Evolutionary conservation across 2,113 vertebrate species (phyloP), one percentile per base, ranked within the genome.

Genomic region (Elachura formosa): DNA sequence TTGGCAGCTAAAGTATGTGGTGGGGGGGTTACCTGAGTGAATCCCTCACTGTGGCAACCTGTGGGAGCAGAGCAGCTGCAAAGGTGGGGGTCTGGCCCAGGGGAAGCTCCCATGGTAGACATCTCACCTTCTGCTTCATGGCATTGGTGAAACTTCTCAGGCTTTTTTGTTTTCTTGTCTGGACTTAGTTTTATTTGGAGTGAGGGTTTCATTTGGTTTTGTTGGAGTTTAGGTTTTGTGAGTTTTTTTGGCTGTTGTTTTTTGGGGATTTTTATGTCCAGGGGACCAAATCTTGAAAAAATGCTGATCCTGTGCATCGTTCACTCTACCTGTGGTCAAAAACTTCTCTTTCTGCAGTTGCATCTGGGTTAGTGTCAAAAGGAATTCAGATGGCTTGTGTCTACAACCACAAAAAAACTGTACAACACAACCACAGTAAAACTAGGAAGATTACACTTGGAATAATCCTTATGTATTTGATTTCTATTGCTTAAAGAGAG

Each of bases 41-140:
- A 7, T 3, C 4, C 3, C 26, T n/a, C 18, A 11, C 48, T 34
- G 73, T 5, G 29, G 31, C 43, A 23, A 41, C 38, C 4, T 17
- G 16, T 12, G 33, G 62, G 51, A n/a, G 28, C 31, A 14, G 36
- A 26, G 58, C 16, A 13, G 13, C 69, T 26, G 26, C 41, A 5
- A 31, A 62, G 48, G n/a, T 20, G 22, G 12, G 43, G 23, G 40
- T 9, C 26, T 12, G 55, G n/a, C 14, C 48, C 51, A 13, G 14
- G 9, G 38, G 26, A 26, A 26, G 31, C 3, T 48, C 43, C 54
- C 11, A 4, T 0, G 0, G 29, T 10, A 38, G 14, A 9, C 4
- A 2, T 19, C 4, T 1, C 29, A 46, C 31, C 10, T 48, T n/a
- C 52, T 24, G 15, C 59, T 48, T 48, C 18, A 7, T 16, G 56